These are phyloP conservation scores for Lacerta viridis DNA, from an alignment of 2,797 vertebrate genomes.

Conservation along the genomic window DNA sequence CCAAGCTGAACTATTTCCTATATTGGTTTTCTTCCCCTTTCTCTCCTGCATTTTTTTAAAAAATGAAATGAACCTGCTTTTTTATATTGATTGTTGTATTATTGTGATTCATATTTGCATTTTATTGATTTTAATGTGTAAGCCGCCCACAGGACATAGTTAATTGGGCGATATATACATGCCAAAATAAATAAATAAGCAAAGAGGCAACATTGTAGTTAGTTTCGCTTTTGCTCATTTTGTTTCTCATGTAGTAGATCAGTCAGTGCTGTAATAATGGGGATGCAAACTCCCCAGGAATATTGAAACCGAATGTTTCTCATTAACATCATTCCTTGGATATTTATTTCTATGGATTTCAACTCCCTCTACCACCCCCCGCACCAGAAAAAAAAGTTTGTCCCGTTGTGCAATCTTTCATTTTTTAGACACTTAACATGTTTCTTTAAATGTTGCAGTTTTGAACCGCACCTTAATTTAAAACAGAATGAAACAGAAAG, in stretches of 20 bases:
- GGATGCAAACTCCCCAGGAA: conserved; percentile 63
- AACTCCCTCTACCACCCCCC: not conserved
- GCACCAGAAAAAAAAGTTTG: not conserved
- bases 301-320: conserved; percentile 71
- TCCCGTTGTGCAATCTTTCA: not conserved
- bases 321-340: conserved; percentile 69
- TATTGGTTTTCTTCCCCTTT: not conserved
- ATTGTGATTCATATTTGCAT: too few species aligned
- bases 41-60: not conserved
- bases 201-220: conserved; percentile 62
- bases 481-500: conserved; percentile 44
- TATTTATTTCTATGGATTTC: conserved; percentile 47
- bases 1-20: conserved; percentile 46
- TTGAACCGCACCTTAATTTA: conserved; percentile 57
- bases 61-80: not conserved
- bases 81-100: not conserved
- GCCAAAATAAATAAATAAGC: not conserved
- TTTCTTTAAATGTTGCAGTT: conserved; percentile 46
- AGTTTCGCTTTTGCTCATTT: conserved; percentile 58
- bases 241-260: conserved; percentile 62
- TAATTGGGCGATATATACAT: not conserved
- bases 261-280: conserved; percentile 55
- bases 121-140: not conserved
- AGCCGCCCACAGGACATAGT: not conserved
- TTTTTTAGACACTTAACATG: conserved; percentile 23